Conservation (phyloP, 2,797 vertebrate species). For the Tarsius wallacei region DNA sequence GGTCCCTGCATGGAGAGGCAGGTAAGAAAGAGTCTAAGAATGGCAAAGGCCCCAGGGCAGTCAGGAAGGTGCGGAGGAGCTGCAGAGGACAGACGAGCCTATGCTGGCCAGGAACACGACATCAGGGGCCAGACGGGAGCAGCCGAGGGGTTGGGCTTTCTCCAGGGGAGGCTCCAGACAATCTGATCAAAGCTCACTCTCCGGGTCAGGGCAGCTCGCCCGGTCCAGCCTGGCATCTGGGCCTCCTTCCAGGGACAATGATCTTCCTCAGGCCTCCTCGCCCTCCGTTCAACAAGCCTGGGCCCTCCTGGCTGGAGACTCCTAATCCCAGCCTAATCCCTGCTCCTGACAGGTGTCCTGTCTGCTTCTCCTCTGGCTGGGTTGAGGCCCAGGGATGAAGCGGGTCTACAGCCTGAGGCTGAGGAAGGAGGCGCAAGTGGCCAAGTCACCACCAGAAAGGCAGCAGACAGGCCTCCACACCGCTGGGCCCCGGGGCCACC, state of each 20-base stretch:
- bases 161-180: neutral
- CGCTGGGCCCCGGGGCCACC: neutral
- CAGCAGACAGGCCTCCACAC: neutral
- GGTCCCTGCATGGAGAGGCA: neutral
- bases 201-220: neutral
- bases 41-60: fast-evolving
- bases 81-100: neutral
- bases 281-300: neutral
- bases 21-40: neutral
- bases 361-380: neutral
- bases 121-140: neutral
- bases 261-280: neutral
- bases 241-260: neutral
- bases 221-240: neutral
- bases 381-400: neutral
- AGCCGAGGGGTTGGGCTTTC: neutral
- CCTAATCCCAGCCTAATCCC: neutral
- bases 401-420: neutral
- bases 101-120: neutral
- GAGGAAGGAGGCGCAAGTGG: neutral
- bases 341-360: neutral
- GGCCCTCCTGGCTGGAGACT: neutral
- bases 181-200: neutral
- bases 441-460: too few species aligned
- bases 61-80: neutral